phyloP scores from a whole-genome alignment of 1,140 invertebrate species.

The Bombus turneri region DNA sequence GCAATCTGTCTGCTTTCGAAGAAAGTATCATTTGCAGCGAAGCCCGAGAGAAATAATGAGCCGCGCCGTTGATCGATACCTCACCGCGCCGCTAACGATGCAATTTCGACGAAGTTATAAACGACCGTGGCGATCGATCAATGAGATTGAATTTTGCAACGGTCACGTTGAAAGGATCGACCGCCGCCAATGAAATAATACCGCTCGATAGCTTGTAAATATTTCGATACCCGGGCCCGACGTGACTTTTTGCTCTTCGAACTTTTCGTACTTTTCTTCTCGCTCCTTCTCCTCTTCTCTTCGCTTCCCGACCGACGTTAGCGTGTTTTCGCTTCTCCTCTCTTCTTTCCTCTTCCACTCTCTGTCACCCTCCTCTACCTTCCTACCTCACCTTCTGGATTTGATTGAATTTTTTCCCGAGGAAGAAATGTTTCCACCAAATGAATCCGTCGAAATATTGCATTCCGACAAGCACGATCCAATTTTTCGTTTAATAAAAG shows the following conservation, averaged over 20 bases:
- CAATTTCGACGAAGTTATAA: constrained; percentile 53
- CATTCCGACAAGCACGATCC: constrained; percentile 81
- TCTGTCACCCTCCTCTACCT: constrained; percentile 36
- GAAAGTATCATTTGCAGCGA: constrained; percentile 47
- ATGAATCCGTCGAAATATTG: constrained; percentile 83
- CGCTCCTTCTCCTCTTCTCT: constrained; percentile 55
- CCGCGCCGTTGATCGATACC: constrained; percentile 50
- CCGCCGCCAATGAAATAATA: constrained; percentile 41
- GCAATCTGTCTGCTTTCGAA: constrained; percentile 43
- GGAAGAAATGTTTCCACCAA: constrained; percentile 83
- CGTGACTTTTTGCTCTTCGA: background rate
- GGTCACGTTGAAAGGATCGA: constrained; percentile 36
- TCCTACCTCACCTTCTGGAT: constrained; percentile 78
- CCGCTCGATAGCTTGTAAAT: constrained; percentile 26
- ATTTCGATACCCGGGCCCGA: constrained; percentile 4
- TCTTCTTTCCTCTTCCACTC: constrained; percentile 8
- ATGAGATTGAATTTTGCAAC: constrained; percentile 46
- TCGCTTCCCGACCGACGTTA: constrained; percentile 35
- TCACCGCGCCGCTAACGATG: constrained; percentile 46
- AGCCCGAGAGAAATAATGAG: constrained; percentile 39
- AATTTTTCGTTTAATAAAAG: constrained; percentile 82
- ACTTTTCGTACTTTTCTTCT: constrained; percentile 18
- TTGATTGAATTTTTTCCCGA: constrained; percentile 83
- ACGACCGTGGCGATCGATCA: constrained; percentile 49
- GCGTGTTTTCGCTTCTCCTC: constrained; percentile 46